Conservation (phyloP, 2,797 vertebrate species). For the Pseudotriccus pelzelni region DNA sequence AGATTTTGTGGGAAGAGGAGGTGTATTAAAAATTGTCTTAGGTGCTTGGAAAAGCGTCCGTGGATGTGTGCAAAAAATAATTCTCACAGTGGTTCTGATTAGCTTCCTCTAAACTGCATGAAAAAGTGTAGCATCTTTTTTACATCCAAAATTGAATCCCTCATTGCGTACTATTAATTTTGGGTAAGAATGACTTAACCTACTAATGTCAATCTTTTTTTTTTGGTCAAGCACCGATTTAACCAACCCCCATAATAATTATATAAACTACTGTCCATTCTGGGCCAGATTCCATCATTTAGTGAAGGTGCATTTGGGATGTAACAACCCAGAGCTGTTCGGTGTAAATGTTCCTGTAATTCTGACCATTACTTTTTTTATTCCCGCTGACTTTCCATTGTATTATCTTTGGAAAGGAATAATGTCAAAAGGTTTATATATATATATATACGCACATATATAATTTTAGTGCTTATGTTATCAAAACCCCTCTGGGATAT, state of each 20-base stretch:
- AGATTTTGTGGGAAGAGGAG: background rate
- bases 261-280: background rate
- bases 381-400: background rate
- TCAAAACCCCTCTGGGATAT: background rate
- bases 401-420: constrained; percentile 12
- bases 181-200: background rate
- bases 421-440: background rate
- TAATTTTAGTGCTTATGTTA: constrained; percentile 22
- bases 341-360: background rate
- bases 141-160: background rate
- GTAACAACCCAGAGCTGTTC: background rate
- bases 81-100: background rate
- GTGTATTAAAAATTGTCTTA: background rate
- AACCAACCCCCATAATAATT: background rate
- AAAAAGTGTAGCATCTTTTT: background rate
- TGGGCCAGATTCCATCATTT: background rate
- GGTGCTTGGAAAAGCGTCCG: background rate
- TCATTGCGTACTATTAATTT: background rate
- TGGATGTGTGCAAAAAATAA: background rate
- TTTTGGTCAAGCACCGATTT: background rate
- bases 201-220: background rate
- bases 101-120: background rate
- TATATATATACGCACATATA: background rate
- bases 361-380: background rate
- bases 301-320: background rate